phyloP scores from a whole-genome alignment of 2,888 invertebrate genomes.

The Mythimna pallens region DNA sequence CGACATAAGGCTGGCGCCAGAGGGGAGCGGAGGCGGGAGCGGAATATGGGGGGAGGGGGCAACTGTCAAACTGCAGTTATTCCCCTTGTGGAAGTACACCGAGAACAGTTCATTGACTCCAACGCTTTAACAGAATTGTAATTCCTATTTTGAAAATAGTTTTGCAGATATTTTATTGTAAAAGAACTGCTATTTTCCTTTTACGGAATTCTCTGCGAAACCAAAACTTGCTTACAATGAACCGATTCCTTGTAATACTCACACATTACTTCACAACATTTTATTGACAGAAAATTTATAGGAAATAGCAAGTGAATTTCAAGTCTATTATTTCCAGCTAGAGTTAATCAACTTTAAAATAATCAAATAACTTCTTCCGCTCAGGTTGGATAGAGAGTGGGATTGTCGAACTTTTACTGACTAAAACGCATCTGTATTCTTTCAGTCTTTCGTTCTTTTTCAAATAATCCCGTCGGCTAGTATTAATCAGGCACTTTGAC shows the following conservation, averaged over 20 bases:
- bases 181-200: neutral
- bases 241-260: too few species aligned
- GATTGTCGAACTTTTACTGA: too few species aligned
- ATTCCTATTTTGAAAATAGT: neutral
- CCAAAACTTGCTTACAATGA: neutral
- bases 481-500: too few species aligned
- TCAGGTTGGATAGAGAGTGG: too few species aligned
- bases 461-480: too few species aligned
- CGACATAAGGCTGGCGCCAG: conserved; percentile 56
- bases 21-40: conserved; percentile 56
- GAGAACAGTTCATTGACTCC: conserved; percentile 17
- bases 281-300: neutral
- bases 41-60: conserved; percentile 37
- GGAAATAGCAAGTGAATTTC: neutral
- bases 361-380: too few species aligned
- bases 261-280: neutral
- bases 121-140: neutral
- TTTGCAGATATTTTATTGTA: neutral
- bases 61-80: conserved; percentile 47
- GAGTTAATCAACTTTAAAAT: neutral
- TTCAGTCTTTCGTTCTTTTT: too few species aligned
- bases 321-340: conserved; percentile 2
- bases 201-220: neutral
- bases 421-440: too few species aligned
- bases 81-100: conserved; percentile 18